These are phyloP conservation scores for Paracanthobrama guichenoti DNA, from an alignment of 2,113 vertebrate genomes.

Conservation along the genomic window DNA sequence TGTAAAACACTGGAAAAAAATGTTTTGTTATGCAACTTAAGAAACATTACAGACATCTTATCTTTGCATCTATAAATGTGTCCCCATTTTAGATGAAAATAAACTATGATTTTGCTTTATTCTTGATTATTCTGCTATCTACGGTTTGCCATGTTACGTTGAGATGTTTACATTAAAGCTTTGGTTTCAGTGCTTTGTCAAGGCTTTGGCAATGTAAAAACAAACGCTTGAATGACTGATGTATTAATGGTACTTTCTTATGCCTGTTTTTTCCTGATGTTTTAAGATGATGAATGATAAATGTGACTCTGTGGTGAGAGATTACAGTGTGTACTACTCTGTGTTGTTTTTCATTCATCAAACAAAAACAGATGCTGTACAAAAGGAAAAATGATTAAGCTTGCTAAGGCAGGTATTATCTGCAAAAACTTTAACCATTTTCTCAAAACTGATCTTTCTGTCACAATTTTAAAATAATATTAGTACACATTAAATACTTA, in stretches of 20 bases:
- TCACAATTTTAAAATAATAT: not conserved
- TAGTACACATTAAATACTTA: no score
- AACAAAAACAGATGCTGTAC: not conserved
- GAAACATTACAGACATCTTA: not conserved
- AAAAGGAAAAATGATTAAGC: not conserved
- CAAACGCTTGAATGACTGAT: not conserved
- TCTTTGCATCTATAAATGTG: not conserved
- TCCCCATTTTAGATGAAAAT: constrained; percentile 1
- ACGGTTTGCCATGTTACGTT: not conserved
- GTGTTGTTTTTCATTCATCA: not conserved
- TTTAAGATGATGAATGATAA: constrained; percentile 1
- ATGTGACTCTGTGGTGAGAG: not conserved
- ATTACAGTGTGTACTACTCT: not conserved
- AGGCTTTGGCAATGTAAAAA: not conserved
- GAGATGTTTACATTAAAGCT: constrained; percentile 8
- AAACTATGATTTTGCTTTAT: not conserved
- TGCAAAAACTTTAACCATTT: not conserved
- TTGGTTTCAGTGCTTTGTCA: not conserved
- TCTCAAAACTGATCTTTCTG: not conserved
- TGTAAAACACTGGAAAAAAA: not conserved
- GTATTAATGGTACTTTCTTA: constrained; percentile 1
- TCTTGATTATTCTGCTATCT: not conserved
- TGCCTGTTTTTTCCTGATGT: constrained; percentile 1
- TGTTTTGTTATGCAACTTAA: constrained; percentile 9
- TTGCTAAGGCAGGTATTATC: not conserved